phyloP scores from a whole-genome alignment of 2,888 invertebrate genomes.

The Ophonus ardosiacus region DNA sequence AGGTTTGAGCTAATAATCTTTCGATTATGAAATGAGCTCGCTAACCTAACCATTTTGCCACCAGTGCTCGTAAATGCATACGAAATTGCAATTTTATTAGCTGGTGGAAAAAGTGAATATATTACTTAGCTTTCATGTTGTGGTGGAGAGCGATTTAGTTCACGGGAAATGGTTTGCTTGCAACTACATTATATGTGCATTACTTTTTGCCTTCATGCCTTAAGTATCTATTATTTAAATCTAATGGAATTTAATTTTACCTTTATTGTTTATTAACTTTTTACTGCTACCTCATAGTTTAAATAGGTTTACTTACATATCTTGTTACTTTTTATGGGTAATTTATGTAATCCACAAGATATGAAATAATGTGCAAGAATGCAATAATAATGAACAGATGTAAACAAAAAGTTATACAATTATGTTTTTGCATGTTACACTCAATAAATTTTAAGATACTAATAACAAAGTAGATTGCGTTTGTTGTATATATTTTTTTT shows the following conservation, averaged over 20 bases:
- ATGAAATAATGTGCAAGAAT: background rate
- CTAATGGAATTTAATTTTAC: conserved; percentile 1
- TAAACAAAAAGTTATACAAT: background rate
- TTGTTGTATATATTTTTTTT: too few species aligned
- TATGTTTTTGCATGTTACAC: background rate
- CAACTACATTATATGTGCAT: background rate
- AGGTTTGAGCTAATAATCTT: background rate
- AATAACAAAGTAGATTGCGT: background rate
- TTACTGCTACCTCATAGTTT: background rate
- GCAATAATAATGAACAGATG: background rate
- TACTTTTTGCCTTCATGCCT: background rate
- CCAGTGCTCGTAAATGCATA: conserved; percentile 25
- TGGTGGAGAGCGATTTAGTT: background rate
- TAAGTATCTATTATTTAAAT: background rate
- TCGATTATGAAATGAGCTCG: background rate
- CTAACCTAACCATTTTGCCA: background rate
- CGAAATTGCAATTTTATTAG: conserved; percentile 53
- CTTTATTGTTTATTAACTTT: background rate
- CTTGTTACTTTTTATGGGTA: background rate
- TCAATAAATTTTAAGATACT: background rate
- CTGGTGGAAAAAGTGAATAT: conserved; percentile 37
- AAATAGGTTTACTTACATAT: background rate
- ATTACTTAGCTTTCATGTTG: conserved; percentile 19
- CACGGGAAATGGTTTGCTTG: conserved; percentile 4
- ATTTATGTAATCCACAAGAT: background rate